Conservation (phyloP, 2,888 invertebrate species). For the Drosophila neotestacea region DNA sequence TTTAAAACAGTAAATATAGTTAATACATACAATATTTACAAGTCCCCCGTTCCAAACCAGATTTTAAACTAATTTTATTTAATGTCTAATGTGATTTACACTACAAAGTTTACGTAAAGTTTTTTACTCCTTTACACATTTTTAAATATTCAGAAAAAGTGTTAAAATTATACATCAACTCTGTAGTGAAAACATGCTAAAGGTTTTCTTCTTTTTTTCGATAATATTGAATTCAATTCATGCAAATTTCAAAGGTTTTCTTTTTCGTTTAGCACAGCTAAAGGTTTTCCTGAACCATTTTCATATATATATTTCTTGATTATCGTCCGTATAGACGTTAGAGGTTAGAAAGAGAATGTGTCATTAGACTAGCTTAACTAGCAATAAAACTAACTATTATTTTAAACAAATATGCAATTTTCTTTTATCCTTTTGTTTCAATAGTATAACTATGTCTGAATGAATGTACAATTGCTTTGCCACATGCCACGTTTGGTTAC, state of each 20-base stretch:
- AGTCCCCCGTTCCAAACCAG: constrained; percentile 16
- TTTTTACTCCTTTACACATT: too few relatives aligned
- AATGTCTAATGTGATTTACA: background rate
- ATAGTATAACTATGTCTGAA: background rate
- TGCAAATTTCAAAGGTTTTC: constrained; percentile 34
- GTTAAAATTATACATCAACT: too few relatives aligned
- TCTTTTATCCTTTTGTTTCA: background rate
- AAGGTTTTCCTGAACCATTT: constrained; percentile 74
- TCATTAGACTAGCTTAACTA: constrained; percentile 23
- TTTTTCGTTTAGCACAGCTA: constrained; percentile 72
- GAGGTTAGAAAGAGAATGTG: constrained; percentile 10
- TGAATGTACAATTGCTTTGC: constrained; percentile 1
- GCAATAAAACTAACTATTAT: constrained; percentile 16
- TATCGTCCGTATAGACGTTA: constrained; percentile 18
- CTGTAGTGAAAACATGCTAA: too few relatives aligned
- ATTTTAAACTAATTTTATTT: background rate
- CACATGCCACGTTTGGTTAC: constrained; percentile 39
- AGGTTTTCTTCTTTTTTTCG: background rate
- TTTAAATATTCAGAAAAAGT: too few relatives aligned
- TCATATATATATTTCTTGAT: constrained; percentile 7
- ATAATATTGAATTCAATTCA: constrained; percentile 54
- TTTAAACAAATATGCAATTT: constrained; percentile 2
- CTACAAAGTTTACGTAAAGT: too few relatives aligned
- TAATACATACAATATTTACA: constrained; percentile 62
- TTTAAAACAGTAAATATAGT: constrained; percentile 46